Base-by-base conservation (phyloP, 2,113 vertebrate genomes). In the Zosterops japonicus region DNA sequence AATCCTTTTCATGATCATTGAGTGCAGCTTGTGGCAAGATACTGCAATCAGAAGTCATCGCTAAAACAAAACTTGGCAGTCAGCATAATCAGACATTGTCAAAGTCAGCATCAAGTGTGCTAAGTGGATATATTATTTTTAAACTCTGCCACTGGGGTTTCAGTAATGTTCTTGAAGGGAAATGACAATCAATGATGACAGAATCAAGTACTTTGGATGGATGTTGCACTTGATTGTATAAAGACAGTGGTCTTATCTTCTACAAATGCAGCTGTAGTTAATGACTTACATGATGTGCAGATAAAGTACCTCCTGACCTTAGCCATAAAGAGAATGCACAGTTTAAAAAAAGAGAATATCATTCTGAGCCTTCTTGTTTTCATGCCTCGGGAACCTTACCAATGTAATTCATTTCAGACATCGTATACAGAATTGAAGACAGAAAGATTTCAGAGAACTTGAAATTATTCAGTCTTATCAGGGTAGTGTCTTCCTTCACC, bases 41-140 rank as follows among this genome's bases (percentile, higher is more conserved):
- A 31, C 27, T 84, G 70, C 78, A 96, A 96, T 97, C 96, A 97
- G 65, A 89, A 95, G 39, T 49, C 76, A 86, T 87, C 86, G 90
- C 80, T 90, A 47, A 69, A 93, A 91, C 56, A 89, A 90, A 93
- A 87, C 49, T 72, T 81, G 57, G 55, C 81, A 94, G 91, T 89
- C 83, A 83, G 92, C 80, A 70, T 95, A 96, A 97, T 97, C 96
- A 97, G 78, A 81, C 77, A 61, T 59, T 67, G 36, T 69, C 79
- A 89, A 95, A 96, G 83, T 88, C 87, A 87, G 46, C 60, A 95
- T 56, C 65, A 87, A 92, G 68, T 53, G 67, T 59, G 28, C 44
- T 88, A 90, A 95, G 50, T 72, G 64, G 61, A 75, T 90, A 69
- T 49, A 86, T 86, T 91, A 93, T 91, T 71, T 94, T 94, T 74